Percentiles rank a stretch among this genome's conserved stretches.
phyloP scores from a whole-genome alignment of 2,888 invertebrate species.

The Clepsis dumicolana region DNA sequence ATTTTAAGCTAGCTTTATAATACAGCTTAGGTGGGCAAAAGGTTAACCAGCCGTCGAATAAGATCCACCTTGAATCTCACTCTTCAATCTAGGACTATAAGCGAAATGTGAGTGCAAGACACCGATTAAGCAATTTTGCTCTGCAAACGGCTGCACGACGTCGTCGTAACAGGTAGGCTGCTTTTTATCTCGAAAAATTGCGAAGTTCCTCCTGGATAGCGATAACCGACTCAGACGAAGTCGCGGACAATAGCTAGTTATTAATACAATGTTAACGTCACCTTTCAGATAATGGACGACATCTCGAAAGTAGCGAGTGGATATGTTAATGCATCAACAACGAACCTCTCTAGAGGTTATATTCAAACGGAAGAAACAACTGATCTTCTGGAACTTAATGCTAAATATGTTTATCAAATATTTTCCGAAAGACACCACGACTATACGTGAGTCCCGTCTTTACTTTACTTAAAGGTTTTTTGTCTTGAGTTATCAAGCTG shows the following conservation, averaged over 20 bases:
- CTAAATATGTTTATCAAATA: conserved; percentile 58
- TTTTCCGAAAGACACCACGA: conserved; percentile 55
- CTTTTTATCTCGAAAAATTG: too few species aligned
- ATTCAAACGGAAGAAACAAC: conserved; percentile 45
- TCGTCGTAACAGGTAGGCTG: too few species aligned
- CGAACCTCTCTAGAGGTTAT: conserved; percentile 41
- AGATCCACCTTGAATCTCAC: too few species aligned
- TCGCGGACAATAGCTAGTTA: too few species aligned
- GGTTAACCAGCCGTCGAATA: background rate
- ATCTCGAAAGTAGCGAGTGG: conserved; percentile 58
- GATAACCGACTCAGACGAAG: too few species aligned
- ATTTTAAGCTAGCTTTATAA: background rate
- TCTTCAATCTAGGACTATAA: too few species aligned
- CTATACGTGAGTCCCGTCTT: conserved; percentile 55
- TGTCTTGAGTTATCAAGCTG: too few species aligned
- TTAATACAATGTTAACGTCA: too few species aligned
- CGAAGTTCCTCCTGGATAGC: too few species aligned
- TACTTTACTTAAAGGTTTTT: background rate
- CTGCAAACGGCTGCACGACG: too few species aligned
- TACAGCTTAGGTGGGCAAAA: background rate
- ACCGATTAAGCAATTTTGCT: too few species aligned
- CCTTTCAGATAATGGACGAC: conserved; percentile 55
- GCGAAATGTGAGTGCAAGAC: too few species aligned
- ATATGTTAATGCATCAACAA: conserved; percentile 43
- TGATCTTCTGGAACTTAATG: conserved; percentile 14